Percentiles rank a stretch among this genome's conserved stretches.
phyloP scores from a whole-genome alignment of 2,113 vertebrate species.

The Caracal caracal region DNA sequence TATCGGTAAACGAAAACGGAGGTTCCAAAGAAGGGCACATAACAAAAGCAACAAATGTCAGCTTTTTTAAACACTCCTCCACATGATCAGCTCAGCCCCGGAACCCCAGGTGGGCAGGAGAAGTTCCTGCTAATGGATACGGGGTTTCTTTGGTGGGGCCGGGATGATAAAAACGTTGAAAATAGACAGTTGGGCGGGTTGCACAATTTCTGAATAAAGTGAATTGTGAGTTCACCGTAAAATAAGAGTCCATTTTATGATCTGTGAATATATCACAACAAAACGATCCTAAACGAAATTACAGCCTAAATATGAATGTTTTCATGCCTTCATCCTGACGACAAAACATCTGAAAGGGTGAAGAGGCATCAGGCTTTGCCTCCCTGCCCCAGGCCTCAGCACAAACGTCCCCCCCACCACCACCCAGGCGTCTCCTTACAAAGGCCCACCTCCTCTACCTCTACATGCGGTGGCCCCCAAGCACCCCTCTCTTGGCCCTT shows the following conservation, averaged over 20 bases:
- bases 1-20: not conserved
- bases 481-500: no score
- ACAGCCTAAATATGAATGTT: not conserved
- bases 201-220: not conserved
- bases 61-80: not conserved
- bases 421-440: rapidly evolving
- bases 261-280: not conserved
- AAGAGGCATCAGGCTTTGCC: rapidly evolving
- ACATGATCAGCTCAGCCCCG: not conserved
- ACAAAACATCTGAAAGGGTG: rapidly evolving
- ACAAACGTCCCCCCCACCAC: rapidly evolving
- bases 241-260: not conserved
- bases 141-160: not conserved
- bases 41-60: not conserved
- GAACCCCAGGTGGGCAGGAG: rapidly evolving
- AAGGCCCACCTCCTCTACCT: not conserved
- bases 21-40: not conserved
- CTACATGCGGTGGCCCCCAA: rapidly evolving
- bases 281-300: not conserved
- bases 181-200: not conserved
- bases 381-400: not conserved
- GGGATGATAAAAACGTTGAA: not conserved
- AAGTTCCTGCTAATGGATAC: rapidly evolving
- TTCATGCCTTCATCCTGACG: not conserved
- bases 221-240: not conserved